A percentile compares a stretch with the other conserved stretches of the same genome.
These are phyloP conservation scores for Brotula barbata DNA, from an alignment of 2,797 vertebrate genomes.

Conservation along the genomic window DNA sequence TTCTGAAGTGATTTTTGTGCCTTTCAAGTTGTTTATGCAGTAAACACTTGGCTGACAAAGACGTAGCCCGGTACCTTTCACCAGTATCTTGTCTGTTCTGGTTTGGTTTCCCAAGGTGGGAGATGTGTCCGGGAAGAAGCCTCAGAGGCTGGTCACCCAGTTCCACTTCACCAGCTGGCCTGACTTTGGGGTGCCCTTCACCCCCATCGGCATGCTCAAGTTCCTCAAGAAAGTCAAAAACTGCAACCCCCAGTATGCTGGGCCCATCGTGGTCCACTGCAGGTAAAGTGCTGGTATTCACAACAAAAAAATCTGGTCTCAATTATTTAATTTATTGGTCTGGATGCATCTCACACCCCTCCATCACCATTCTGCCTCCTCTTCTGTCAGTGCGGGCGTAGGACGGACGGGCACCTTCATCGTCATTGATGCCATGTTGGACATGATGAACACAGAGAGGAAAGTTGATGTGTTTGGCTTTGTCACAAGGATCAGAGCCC, in stretches of 20 bases:
- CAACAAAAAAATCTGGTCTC: no score
- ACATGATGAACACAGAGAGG: conserved; percentile 93
- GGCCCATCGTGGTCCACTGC: conserved; percentile 96
- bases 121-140: conserved; percentile 94
- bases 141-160: conserved; percentile 94
- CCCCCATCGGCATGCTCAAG: conserved; percentile 98
- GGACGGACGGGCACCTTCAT: conserved; percentile 96
- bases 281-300: conserved; percentile 78
- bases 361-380: background rate
- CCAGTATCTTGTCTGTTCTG: background rate
- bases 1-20: no score
- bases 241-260: conserved; percentile 93
- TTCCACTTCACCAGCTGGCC: conserved; percentile 99
- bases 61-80: no score
- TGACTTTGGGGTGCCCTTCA: conserved; percentile 98
- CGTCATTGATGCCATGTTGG: conserved; percentile 98
- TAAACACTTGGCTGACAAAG: no score
- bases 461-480: conserved; percentile 98
- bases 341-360: no score
- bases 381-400: conserved; percentile 86
- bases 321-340: no score
- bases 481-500: conserved; percentile 94
- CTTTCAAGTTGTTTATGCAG: background rate
- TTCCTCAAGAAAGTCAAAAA: conserved; percentile 98
- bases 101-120: conserved; percentile 82